Evolutionary conservation across 1,140 invertebrate genomes (phyloP), one percentile per base, ranked within the genome.

Genomic region (Drosophila sp.): DNA sequence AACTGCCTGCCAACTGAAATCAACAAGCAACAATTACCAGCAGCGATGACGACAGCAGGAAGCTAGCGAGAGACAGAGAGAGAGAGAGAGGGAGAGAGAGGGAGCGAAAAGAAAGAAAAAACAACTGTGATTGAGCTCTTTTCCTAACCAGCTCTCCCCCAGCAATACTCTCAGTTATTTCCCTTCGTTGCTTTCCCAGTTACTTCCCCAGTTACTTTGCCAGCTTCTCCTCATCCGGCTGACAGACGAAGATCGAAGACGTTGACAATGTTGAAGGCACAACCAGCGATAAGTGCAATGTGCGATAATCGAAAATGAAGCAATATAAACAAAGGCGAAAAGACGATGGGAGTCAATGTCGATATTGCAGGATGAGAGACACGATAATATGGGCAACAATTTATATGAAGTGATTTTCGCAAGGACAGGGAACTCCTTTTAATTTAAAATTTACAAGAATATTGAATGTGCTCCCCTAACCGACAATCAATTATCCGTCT

Each of bases 11-110:
- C 14, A 59, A 21, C 70, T 53, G 78, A 81, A 86, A 81, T 86
- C 82, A 87, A 87, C 74, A 87, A 86, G 82, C 81, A 86, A 87
- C 81, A 86, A 86, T 86, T 86, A 78, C 82, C 67, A 76, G 72
- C 76, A 76, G 57, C 69, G 72, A 78, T 72, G 66, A 78, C 58
- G 43, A 61, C 58, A 63, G 25, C 36, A 41, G 64, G 18, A 18
- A 45, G n/a, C n/a, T n/a, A n/a, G n/a, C n/a, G n/a, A n/a, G n/a
- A n/a, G n/a, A n/a, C n/a, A n/a, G 40, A 32, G 65, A 21, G 40
- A 11, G 27, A 50, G 18, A n/a, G 7, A 16, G 21, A n/a, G n/a
- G n/a, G 40, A 32, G 65, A 21, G 40, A 11, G 27, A 50, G 18
- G 9, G 7, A 16, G 21, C 7, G 9, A 14, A 7, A 7, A 51